Evolutionary conservation across 2,113 vertebrate species (phyloP), one percentile per base, ranked within the genome.

Genomic region (Colistium nudipinnis): DNA sequence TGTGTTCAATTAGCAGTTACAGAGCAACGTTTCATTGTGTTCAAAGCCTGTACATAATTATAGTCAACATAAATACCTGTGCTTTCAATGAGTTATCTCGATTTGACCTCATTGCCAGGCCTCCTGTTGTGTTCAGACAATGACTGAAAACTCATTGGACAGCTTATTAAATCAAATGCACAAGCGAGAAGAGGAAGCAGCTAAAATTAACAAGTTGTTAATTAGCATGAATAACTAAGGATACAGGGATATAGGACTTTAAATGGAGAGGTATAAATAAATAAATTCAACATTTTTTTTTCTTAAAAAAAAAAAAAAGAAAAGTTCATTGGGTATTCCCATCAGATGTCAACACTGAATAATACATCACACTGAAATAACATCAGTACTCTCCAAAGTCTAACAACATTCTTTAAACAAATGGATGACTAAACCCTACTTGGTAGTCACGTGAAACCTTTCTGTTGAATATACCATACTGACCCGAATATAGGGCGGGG

Each of bases 241-340:
- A 36, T 33, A 27, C 30, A 61, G 36, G 48, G 24, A 16, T 6
- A 61, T 24, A 30, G 12, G 17, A 57, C 17, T 38, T 61, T 25
- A 38, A 51, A 74, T 7, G 17, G 12, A 10, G 16, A 41, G 47
- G 30, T 52, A 39, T 30, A 71, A 90, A 88, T 90, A 90, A 90
- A 90, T 88, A 89, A 64, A 43, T 39, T n/a, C 41, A 52, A 54
- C 30, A 22, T 1, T 11, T 35, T 56, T 33, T 4, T 9, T 66
- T 9, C 10, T 13, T 27, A 25, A 13, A 25, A n/a, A n/a, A n/a
- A n/a, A n/a, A n/a, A n/a, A n/a, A 30, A 49, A 7, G 17, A 63
- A 49, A 13, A 30, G 9, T 35, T 1, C 0, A 20, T 35, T 10
- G n/a, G 14, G 53, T 25, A 28, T 74, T 12, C 17, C 33, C 0